A percentile compares a stretch with the other conserved stretches of the same genome.
Evolutionary conservation across 2,113 vertebrate species (phyloP).

Genomic region (human (Homo sapiens)): DNA sequence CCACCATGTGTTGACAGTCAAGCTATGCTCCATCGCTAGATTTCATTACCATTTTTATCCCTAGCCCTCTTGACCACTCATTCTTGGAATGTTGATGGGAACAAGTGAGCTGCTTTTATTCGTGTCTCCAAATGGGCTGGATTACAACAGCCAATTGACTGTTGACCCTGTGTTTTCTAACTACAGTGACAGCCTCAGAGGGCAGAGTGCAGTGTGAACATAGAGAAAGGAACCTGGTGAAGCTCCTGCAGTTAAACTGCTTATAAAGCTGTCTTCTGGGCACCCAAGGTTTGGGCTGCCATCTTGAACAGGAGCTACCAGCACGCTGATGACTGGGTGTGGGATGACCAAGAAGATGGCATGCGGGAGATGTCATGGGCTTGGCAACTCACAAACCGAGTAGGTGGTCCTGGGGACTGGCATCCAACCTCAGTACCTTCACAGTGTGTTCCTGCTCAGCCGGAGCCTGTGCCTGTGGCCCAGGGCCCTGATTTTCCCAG

Average conservation of each 20-base stretch:
- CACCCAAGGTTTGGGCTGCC: too few relatives aligned
- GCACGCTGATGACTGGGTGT: rapidly evolving
- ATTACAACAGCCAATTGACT: rapidly evolving
- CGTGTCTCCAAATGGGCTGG: rapidly evolving
- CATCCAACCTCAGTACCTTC: background rate
- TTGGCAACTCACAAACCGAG: rapidly evolving
- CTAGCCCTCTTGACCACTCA: background rate
- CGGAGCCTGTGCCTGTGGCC: background rate
- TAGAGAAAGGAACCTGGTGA: rapidly evolving
- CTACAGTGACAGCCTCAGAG: rapidly evolving
- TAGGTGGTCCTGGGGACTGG: rapidly evolving
- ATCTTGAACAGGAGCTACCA: too few relatives aligned
- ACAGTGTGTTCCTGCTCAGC: rapidly evolving
- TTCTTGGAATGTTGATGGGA: rapidly evolving
- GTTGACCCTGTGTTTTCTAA: too few relatives aligned
- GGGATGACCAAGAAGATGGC: rapidly evolving
- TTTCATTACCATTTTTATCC: rapidly evolving
- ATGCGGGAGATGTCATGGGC: rapidly evolving
- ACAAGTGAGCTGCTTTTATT: rapidly evolving
- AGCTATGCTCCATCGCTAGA: rapidly evolving
- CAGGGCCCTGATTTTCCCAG: rapidly evolving
- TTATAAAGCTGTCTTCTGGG: rapidly evolving
- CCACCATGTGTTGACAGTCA: rapidly evolving
- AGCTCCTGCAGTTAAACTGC: rapidly evolving
- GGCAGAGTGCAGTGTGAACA: rapidly evolving